Base-by-base conservation (phyloP, 2,888 invertebrate genomes). In the Scotopteryx bipunctaria region DNA sequence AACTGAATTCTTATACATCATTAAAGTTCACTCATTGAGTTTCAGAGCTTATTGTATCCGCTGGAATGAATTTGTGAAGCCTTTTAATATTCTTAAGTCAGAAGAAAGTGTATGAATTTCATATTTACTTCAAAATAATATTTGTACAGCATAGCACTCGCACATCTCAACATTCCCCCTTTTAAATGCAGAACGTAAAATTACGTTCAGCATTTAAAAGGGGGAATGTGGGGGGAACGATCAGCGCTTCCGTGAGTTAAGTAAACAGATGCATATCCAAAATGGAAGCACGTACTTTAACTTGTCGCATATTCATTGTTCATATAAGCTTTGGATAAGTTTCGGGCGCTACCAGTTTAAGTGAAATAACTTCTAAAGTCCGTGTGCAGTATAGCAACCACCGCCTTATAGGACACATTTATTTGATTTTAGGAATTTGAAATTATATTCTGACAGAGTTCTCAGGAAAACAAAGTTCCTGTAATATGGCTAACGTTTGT, bases 181-280 rank as follows among this genome's bases (percentile, higher is more conserved):
- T 44, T 29, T 38, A 45, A 51, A 27, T 49, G 36, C 36, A 32
- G 9, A 43, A 33, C 16, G 33, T 43, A 46, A 40, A 49, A 48
- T 48, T 33, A 38, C 44, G 48, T 37, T 31, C 31, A 43, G n/a
- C n/a, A n/a, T n/a, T n/a, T n/a, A n/a, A n/a, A n/a, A n/a, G n/a
- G n/a, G n/a, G n/a, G n/a, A n/a, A n/a, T n/a, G n/a, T n/a, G n/a
- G n/a, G n/a, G n/a, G n/a, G n/a, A n/a, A n/a, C n/a, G n/a, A n/a
- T n/a, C n/a, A 41, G 41, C 27, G 23, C 32, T 33, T 25, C 13
- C 38, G 23, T 35, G 16, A 16, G 44, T 17, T 25, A 13, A 32
- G 44, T 55, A 53, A 49, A 52, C 46, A 35, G 33, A 33, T 51
- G 50, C 50, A 54, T 56, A 45, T 32, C 36, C 42, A 16, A 56